Evolutionary conservation across 2,113 vertebrate genomes (phyloP).

Genomic region (Quiscalus mexicanus): DNA sequence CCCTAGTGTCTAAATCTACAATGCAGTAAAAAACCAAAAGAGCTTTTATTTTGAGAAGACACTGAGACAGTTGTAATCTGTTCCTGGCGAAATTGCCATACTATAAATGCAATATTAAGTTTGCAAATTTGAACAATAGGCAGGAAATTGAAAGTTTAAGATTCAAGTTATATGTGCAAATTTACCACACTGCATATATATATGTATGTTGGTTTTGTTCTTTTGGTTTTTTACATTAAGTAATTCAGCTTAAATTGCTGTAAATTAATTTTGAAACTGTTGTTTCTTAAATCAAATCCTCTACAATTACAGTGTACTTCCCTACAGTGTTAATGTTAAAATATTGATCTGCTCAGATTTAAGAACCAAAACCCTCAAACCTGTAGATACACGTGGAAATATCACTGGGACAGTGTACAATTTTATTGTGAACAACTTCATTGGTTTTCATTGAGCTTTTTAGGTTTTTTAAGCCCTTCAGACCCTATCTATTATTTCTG

Average conservation of each 20-base stretch:
- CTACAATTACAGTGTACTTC: neutral
- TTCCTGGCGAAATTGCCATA: neutral
- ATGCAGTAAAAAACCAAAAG: neutral
- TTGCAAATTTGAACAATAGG: neutral
- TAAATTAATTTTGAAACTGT: neutral
- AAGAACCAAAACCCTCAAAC: neutral
- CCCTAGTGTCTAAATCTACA: neutral
- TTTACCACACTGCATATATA: neutral
- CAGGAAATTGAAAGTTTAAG: neutral
- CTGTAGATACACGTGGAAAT: neutral
- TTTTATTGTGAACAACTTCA: neutral
- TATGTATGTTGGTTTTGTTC: neutral
- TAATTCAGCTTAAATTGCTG: neutral
- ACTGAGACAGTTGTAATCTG: neutral
- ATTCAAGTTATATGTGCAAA: neutral
- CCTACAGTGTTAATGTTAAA: neutral
- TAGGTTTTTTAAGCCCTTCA: neutral
- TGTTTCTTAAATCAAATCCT: neutral
- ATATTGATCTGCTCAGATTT: neutral
- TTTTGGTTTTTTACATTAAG: neutral
- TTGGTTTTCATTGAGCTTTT: neutral
- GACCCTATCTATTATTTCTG: conserved; percentile 5
- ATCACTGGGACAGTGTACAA: neutral
- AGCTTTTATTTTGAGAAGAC: neutral
- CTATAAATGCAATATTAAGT: neutral